Percentiles rank a stretch among this genome's conserved stretches.
These are phyloP conservation scores for Rhineura floridana DNA, from an alignment of 2,113 vertebrate genomes.

Conservation along the genomic window DNA sequence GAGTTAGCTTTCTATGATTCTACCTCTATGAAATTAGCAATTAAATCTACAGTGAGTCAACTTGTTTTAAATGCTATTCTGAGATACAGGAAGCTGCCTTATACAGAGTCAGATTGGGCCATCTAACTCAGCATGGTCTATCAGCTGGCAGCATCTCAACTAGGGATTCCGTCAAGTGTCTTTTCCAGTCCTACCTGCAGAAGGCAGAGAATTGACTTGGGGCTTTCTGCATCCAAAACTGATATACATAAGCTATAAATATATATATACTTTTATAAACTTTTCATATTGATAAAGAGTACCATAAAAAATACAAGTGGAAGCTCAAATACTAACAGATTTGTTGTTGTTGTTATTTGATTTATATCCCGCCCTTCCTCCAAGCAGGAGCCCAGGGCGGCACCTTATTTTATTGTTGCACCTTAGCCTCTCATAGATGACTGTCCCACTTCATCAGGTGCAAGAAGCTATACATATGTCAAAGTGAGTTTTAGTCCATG, in stretches of 20 bases:
- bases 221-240: neutral
- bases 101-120: neutral
- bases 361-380: too few relatives aligned
- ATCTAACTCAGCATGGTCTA: neutral
- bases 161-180: neutral
- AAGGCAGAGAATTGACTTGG: neutral
- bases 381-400: too few relatives aligned
- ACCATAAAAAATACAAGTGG: too few relatives aligned
- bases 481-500: neutral
- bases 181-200: neutral
- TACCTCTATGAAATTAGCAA: neutral
- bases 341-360: too few relatives aligned
- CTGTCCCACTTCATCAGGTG: neutral
- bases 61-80: neutral
- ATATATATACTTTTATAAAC: neutral
- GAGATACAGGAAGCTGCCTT: neutral
- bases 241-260: neutral
- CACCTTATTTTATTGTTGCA: neutral
- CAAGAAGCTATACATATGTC: neutral
- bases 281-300: neutral
- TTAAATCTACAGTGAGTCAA: neutral
- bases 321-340: neutral
- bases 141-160: neutral
- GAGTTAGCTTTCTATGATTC: slow-evolving; percentile 1
- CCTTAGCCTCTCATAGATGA: neutral